Percentiles rank a stretch among this genome's conserved stretches.
Evolutionary conservation across 2,888 invertebrate species (phyloP).

Genomic region (Dasypolia templi): DNA sequence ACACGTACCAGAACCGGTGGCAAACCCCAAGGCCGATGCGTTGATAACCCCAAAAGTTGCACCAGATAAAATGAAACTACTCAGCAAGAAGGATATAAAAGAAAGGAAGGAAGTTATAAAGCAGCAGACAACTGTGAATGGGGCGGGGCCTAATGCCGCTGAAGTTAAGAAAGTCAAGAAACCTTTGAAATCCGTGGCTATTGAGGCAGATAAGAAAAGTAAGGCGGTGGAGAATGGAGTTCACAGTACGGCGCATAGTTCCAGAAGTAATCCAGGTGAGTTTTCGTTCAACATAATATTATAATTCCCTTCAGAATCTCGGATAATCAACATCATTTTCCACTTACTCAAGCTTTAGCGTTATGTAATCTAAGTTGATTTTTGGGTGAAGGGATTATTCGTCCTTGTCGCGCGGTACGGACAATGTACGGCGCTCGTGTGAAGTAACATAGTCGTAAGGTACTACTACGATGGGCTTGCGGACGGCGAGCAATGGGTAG

Average conservation of each 20-base stretch:
- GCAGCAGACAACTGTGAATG: slow-evolving; percentile 82
- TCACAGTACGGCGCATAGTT: slow-evolving; percentile 73
- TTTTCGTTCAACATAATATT: slow-evolving; percentile 2
- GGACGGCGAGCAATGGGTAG: too few relatives aligned
- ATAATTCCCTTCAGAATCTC: background rate
- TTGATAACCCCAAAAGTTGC: slow-evolving; percentile 80
- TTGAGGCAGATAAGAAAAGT: slow-evolving; percentile 79
- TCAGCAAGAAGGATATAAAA: slow-evolving; percentile 85
- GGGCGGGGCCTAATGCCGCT: slow-evolving; percentile 69
- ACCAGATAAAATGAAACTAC: slow-evolving; percentile 84
- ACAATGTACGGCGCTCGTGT: too few relatives aligned
- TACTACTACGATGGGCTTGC: too few relatives aligned
- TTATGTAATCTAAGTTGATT: background rate
- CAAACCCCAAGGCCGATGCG: slow-evolving; percentile 82
- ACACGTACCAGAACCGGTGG: slow-evolving; percentile 81
- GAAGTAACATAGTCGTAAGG: too few relatives aligned
- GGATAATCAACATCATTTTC: background rate
- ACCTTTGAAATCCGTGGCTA: slow-evolving; percentile 76
- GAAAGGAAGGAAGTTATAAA: slow-evolving; percentile 84
- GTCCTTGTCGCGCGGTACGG: too few relatives aligned
- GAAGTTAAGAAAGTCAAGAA: slow-evolving; percentile 84
- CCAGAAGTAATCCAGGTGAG: slow-evolving; percentile 79
- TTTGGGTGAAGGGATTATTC: too few relatives aligned
- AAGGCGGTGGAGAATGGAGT: slow-evolving; percentile 82
- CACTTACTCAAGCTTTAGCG: background rate